Percentiles rank a stretch among this genome's conserved stretches.
Evolutionary conservation across 2,113 vertebrate species (phyloP).

Genomic region (Eubucco bourcierii): DNA sequence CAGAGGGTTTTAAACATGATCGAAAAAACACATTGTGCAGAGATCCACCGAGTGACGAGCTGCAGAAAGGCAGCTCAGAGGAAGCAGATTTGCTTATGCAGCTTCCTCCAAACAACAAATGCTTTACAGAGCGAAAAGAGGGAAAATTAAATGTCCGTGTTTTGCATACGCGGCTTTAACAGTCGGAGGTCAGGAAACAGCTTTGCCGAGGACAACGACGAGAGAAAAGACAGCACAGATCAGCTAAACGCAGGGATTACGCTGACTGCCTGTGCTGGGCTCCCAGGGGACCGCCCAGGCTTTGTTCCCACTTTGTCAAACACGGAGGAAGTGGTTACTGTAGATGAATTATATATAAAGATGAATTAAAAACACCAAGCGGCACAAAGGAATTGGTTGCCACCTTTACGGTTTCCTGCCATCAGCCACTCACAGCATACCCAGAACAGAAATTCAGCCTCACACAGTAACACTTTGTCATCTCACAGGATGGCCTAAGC

Average conservation of each 20-base stretch:
- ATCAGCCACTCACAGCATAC: neutral
- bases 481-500: neutral
- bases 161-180: neutral
- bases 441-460: neutral
- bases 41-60: neutral
- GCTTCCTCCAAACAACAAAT: neutral
- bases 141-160: conserved; percentile 1
- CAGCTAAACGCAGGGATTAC: neutral
- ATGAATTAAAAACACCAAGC: conserved; percentile 27
- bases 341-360: conserved; percentile 8
- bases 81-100: neutral
- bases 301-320: conserved; percentile 31
- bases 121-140: neutral
- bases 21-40: neutral
- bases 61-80: neutral
- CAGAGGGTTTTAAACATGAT: neutral
- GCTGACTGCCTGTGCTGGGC: neutral
- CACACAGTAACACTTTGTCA: neutral
- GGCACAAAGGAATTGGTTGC: neutral
- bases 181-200: neutral
- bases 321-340: neutral
- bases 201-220: neutral
- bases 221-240: conserved; percentile 2
- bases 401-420: rapidly evolving
- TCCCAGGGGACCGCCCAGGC: neutral